Conservation (phyloP, 2,113 vertebrate species). For the Tauraco erythrolophus region DNA sequence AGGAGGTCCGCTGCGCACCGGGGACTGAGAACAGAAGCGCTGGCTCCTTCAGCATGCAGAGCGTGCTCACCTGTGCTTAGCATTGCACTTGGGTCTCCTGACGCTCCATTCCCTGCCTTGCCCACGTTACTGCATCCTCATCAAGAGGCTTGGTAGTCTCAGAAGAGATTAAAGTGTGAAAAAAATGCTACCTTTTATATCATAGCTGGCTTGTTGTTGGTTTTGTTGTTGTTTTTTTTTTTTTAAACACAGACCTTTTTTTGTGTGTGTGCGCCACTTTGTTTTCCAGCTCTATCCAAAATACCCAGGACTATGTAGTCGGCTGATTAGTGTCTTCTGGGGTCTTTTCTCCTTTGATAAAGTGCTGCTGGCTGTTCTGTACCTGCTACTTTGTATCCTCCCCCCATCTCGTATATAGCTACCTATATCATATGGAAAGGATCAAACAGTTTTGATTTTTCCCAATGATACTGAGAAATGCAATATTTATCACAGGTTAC, state of each 20-base stretch:
- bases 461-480: slow-evolving; percentile 78
- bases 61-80: neutral
- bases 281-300: slow-evolving; percentile 22
- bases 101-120: neutral
- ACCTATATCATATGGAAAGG: slow-evolving; percentile 76
- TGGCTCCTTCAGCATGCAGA: neutral
- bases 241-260: neutral
- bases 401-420: slow-evolving; percentile 32
- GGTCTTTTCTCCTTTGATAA: slow-evolving; percentile 69
- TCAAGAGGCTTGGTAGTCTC: neutral
- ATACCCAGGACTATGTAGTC: neutral
- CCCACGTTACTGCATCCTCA: neutral
- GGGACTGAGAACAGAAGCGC: neutral
- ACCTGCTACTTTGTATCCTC: slow-evolving; percentile 28
- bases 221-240: too few relatives aligned
- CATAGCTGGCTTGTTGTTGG: neutral
- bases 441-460: slow-evolving; percentile 77
- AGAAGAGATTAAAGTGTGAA: neutral
- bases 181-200: neutral
- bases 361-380: slow-evolving; percentile 68
- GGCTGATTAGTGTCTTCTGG: slow-evolving; percentile 34
- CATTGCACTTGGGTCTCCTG: neutral
- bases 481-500: slow-evolving; percentile 86
- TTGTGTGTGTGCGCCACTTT: neutral
- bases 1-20: neutral